phyloP scores from a whole-genome alignment of 2,113 vertebrate species.

The Brachirus orientalis region DNA sequence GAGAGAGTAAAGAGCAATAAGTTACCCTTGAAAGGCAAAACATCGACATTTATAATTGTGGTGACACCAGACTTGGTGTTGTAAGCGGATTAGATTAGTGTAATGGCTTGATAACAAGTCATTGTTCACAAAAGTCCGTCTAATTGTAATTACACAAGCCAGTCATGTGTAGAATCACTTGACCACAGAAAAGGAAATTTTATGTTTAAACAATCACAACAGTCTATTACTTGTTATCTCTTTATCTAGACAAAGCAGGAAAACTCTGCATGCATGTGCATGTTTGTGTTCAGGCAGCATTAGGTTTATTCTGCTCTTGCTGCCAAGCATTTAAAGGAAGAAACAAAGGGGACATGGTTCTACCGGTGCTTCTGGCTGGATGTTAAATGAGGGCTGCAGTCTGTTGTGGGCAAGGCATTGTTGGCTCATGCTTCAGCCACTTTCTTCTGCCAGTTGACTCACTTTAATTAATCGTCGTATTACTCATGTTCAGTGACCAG shows the following conservation, averaged over 20 bases:
- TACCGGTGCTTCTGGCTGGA: constrained; percentile 11
- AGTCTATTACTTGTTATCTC: not conserved
- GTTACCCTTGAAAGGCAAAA: too few relatives aligned
- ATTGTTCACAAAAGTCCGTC: not conserved
- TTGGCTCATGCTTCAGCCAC: not conserved
- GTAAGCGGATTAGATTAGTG: not conserved
- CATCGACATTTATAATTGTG: too few relatives aligned
- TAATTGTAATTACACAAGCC: not conserved
- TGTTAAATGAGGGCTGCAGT: constrained; percentile 7
- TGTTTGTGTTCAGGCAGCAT: too few relatives aligned
- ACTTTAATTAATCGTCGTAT: constrained; percentile 7
- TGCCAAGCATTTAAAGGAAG: too few relatives aligned
- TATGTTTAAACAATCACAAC: not conserved
- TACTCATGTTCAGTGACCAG: not conserved
- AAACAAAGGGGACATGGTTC: not conserved
- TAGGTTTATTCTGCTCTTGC: too few relatives aligned
- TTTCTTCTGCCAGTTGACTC: not conserved
- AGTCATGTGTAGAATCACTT: constrained; percentile 14
- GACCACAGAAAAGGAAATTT: not conserved
- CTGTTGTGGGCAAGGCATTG: constrained; percentile 7
- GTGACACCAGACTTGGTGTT: too few relatives aligned
- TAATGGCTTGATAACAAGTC: not conserved
- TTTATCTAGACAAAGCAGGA: not conserved
- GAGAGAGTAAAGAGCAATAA: too few relatives aligned
- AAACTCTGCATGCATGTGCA: too few relatives aligned